A percentile compares a stretch with the other conserved stretches of the same genome.
These are phyloP conservation scores for Anas platyrhynchos DNA, from an alignment of 2,113 vertebrate genomes.

Conservation along the genomic window DNA sequence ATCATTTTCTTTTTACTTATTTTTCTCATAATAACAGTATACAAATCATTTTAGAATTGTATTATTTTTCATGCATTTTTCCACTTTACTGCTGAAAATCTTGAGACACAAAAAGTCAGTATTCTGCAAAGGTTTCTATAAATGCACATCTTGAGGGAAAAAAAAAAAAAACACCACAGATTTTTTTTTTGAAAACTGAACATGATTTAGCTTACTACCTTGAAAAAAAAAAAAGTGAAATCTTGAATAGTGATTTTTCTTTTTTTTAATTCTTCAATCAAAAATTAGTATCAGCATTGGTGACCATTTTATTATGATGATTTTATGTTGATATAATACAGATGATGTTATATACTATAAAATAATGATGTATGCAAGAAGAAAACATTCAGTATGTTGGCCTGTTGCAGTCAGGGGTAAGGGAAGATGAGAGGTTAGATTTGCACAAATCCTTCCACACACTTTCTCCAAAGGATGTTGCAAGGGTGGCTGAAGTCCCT, in stretches of 20 bases:
- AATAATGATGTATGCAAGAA: not conserved
- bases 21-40: conserved; percentile 16
- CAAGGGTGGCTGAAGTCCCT: too few species aligned
- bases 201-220: not conserved
- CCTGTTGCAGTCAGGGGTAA: not conserved
- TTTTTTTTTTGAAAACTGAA: not conserved
- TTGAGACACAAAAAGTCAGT: not conserved
- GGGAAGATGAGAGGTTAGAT: not conserved
- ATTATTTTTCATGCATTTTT: not conserved
- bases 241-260: not conserved
- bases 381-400: not conserved
- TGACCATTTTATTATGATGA: not conserved
- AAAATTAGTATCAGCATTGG: not conserved
- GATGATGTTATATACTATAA: not conserved
- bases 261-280: not conserved
- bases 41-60: conserved; percentile 42
- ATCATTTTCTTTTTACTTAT: conserved; percentile 51
- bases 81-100: not conserved
- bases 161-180: not conserved
- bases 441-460: not conserved
- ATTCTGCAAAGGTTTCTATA: not conserved
- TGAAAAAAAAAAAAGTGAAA: not conserved
- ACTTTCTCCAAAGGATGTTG: not conserved
- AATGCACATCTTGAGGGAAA: not conserved
- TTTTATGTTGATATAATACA: not conserved